Conservation (phyloP, 2,797 vertebrate species). For the Hippopotamyrus pictus region DNA sequence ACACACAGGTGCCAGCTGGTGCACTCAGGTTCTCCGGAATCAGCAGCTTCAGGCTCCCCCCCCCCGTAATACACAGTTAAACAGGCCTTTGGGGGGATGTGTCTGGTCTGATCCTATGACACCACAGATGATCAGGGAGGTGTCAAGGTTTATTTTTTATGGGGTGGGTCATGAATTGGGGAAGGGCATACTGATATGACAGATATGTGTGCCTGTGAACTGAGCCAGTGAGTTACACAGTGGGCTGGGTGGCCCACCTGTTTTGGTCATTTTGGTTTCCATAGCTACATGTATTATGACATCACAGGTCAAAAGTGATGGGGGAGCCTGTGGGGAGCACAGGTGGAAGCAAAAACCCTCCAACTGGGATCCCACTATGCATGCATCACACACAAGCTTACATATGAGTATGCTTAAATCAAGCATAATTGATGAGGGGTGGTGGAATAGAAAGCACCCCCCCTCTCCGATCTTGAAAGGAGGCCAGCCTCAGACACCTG, state of each 20-base stretch:
- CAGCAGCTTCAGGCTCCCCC: background rate
- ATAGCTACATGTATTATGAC: background rate
- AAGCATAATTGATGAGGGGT: background rate
- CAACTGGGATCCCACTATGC: background rate
- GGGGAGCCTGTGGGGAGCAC: background rate
- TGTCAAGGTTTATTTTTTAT: background rate
- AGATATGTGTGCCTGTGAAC: background rate
- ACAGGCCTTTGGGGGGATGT: background rate
- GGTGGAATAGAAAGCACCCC: background rate
- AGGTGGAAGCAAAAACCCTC: background rate
- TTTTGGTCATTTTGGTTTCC: background rate
- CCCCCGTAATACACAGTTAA: background rate
- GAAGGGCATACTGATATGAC: background rate
- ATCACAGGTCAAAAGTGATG: background rate
- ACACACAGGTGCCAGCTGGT: background rate
- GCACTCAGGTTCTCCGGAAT: background rate
- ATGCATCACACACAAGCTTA: background rate
- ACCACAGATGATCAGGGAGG: background rate
- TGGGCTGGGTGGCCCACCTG: background rate
- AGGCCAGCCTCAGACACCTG: background rate
- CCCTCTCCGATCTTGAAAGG: background rate
- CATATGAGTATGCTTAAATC: background rate
- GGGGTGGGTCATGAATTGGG: background rate
- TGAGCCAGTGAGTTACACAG: background rate
- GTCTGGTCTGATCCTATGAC: background rate